phyloP scores from a whole-genome alignment of 2,113 vertebrate genomes.

The Bettongia penicillata region DNA sequence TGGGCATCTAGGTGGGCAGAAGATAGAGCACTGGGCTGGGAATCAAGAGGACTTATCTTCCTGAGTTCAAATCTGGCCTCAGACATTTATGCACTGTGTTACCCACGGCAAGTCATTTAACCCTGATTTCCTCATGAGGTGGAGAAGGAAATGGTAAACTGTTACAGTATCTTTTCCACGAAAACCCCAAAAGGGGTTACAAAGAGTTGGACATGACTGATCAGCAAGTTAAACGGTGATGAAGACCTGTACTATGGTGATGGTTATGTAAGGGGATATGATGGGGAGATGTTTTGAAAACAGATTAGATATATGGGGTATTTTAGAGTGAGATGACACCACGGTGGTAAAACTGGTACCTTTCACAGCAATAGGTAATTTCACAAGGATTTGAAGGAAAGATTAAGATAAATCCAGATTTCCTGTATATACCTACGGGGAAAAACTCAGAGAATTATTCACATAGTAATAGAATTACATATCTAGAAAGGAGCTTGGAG shows the following conservation, averaged over 20 bases:
- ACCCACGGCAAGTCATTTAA: not conserved
- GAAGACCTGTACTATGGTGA: not conserved
- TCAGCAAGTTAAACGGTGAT: not conserved
- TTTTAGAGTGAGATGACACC: not conserved
- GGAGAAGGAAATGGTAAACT: not conserved
- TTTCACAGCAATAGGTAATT: not conserved
- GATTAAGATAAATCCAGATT: not conserved
- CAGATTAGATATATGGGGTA: not conserved
- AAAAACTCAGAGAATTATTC: not conserved
- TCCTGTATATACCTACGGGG: not conserved
- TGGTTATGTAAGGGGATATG: not conserved
- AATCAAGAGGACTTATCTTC: too few relatives aligned
- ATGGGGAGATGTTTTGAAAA: not conserved
- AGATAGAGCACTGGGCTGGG: too few relatives aligned
- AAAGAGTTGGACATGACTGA: not conserved
- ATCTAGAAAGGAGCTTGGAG: not conserved
- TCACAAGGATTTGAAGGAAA: not conserved
- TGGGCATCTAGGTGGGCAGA: too few relatives aligned
- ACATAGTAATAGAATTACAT: not conserved
- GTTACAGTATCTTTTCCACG: not conserved
- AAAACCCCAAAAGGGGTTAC: not conserved
- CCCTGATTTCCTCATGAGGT: not conserved
- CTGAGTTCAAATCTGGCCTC: too few relatives aligned
- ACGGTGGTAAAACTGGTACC: not conserved
- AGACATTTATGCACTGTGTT: too few relatives aligned